Conservation (phyloP, 2,113 vertebrate genomes). For the Pardalotus punctatus region DNA sequence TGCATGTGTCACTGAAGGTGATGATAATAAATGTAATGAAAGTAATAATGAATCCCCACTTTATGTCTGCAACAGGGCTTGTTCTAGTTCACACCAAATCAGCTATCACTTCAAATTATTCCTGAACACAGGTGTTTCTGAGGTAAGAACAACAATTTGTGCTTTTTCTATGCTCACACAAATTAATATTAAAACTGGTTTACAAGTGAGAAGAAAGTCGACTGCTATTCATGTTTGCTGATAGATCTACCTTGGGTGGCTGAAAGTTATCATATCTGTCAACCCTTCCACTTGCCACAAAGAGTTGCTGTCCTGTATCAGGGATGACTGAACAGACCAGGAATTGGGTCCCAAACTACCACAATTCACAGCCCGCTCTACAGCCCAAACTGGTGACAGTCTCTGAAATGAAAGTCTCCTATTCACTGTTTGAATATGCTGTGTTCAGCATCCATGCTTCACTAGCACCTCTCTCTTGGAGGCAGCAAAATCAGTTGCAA, state of each 20-base stretch:
- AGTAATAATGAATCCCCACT: background rate
- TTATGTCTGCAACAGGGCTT: background rate
- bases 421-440: background rate
- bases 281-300: background rate
- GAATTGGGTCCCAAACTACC: background rate
- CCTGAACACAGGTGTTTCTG: background rate
- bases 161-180: background rate
- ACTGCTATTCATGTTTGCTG: background rate
- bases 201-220: background rate
- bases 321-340: background rate
- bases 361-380: background rate
- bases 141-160: background rate
- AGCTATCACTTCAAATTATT: background rate
- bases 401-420: background rate
- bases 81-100: background rate
- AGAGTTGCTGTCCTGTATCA: background rate
- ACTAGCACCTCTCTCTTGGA: background rate
- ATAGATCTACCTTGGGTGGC: background rate
- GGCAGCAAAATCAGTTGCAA: background rate
- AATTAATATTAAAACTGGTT: background rate
- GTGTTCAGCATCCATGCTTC: background rate
- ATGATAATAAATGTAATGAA: conserved; percentile 32
- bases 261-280: background rate
- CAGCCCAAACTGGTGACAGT: background rate
- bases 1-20: conserved; percentile 1